A percentile compares a stretch with the other conserved stretches of the same genome.
Conservation (phyloP, 53 echinoderm and acorn worm genomes). For the Luidia sarsii region DNA sequence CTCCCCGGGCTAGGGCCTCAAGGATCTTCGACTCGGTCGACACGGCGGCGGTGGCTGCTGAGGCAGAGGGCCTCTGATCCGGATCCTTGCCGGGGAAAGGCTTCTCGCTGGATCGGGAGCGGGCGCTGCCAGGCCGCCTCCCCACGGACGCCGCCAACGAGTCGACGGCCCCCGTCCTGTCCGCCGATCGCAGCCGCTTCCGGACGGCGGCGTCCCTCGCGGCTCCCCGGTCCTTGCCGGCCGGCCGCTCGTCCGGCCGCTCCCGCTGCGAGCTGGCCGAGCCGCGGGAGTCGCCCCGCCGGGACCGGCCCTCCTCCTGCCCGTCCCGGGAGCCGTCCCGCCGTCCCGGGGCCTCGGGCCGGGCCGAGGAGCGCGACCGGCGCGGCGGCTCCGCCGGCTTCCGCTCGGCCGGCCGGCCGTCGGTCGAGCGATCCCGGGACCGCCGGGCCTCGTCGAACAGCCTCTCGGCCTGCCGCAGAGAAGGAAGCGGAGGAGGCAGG, state of each 20-base stretch:
- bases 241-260: slow-evolving; percentile 5
- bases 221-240: background rate
- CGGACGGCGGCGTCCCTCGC: background rate
- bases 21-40: slow-evolving; percentile 1
- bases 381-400: background rate
- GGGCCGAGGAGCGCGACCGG: background rate
- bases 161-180: background rate
- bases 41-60: background rate
- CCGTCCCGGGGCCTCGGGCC: background rate
- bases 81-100: background rate
- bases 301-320: slow-evolving; percentile 24
- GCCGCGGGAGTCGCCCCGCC: slow-evolving; percentile 30
- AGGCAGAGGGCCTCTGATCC: slow-evolving; percentile 5
- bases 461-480: slow-evolving; percentile 57
- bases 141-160: background rate
- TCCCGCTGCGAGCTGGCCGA: slow-evolving; percentile 35
- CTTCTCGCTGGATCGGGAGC: slow-evolving; percentile 29
- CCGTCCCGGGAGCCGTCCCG: slow-evolving; percentile 26
- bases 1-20: slow-evolving; percentile 7
- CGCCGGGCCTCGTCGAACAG: slow-evolving; percentile 24
- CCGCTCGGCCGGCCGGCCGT: slow-evolving; percentile 30
- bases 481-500: no score
- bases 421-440: slow-evolving; percentile 43
- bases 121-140: slow-evolving; percentile 3
- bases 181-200: slow-evolving; percentile 4